Conservation (phyloP, 2,797 vertebrate genomes). For the Arrhamphus sclerolepis region DNA sequence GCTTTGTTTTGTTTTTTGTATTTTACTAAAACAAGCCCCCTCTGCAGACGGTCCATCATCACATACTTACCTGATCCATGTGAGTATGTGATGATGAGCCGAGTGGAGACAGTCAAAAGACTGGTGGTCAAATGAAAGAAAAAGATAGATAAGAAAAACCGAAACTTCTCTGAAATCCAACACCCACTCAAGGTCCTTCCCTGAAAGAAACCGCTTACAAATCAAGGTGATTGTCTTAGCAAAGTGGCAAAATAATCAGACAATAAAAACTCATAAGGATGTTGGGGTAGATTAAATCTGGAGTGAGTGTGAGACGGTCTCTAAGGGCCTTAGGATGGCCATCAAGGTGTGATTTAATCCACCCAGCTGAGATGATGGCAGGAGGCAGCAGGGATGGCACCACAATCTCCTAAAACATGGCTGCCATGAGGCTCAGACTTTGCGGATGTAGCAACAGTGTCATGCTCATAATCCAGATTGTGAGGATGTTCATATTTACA, state of each 20-base stretch:
- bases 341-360: slow-evolving; percentile 80
- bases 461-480: background rate
- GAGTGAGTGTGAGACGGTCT: slow-evolving; percentile 53
- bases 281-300: slow-evolving; percentile 84
- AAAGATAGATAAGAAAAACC: slow-evolving; percentile 30
- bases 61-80: no score
- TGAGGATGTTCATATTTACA: background rate
- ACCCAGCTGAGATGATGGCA: slow-evolving; percentile 80
- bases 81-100: slow-evolving; percentile 70
- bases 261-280: slow-evolving; percentile 63
- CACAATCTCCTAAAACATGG: slow-evolving; percentile 71
- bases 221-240: slow-evolving; percentile 59
- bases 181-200: slow-evolving; percentile 63
- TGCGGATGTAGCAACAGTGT: background rate
- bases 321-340: slow-evolving; percentile 57
- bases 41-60: slow-evolving; percentile 71
- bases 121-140: slow-evolving; percentile 30
- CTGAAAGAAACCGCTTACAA: slow-evolving; percentile 47
- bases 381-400: slow-evolving; percentile 80
- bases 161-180: slow-evolving; percentile 61
- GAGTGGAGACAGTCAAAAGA: slow-evolving; percentile 43
- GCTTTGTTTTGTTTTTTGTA: background rate
- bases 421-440: slow-evolving; percentile 47
- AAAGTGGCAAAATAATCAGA: slow-evolving; percentile 52
- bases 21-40: slow-evolving; percentile 30